Evolutionary conservation across 1,140 invertebrate genomes (phyloP).

Genomic region (Hycleus phaleratus): DNA sequence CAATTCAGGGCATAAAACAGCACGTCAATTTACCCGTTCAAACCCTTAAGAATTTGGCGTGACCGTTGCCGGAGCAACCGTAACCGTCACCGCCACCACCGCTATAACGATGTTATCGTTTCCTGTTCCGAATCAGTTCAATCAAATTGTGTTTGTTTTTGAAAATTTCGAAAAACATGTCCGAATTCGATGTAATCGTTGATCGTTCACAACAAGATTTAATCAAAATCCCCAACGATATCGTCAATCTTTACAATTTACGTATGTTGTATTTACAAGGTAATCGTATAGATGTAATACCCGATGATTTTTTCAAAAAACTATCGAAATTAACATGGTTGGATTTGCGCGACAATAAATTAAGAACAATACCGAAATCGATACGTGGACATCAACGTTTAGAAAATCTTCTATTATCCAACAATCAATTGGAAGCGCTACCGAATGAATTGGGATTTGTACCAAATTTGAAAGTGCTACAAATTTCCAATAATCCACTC

Average conservation of each 20-base stretch:
- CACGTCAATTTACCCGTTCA: too few relatives aligned
- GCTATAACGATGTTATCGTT: neutral
- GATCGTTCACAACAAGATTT: constrained; percentile 31
- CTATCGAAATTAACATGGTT: constrained; percentile 38
- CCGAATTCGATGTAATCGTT: constrained; percentile 30
- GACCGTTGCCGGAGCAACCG: too few relatives aligned
- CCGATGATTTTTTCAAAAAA: constrained; percentile 36
- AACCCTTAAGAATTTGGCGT: too few relatives aligned
- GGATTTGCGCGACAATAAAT: constrained; percentile 39
- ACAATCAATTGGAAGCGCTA: constrained; percentile 33
- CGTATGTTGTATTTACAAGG: constrained; percentile 40
- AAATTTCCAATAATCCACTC: constrained; percentile 37
- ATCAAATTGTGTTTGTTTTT: neutral
- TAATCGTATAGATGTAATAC: constrained; percentile 33
- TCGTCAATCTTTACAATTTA: constrained; percentile 30
- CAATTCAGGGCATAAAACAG: too few relatives aligned
- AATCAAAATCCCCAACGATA: constrained; percentile 23
- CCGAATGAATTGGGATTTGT: constrained; percentile 35
- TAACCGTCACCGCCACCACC: too few relatives aligned
- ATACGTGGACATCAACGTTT: constrained; percentile 37
- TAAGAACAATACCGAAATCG: constrained; percentile 31
- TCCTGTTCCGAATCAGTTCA: neutral
- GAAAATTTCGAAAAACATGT: constrained; percentile 21
- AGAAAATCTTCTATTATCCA: constrained; percentile 37
- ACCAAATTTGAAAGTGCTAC: constrained; percentile 34